Percentiles rank a stretch among this genome's conserved stretches.
Conservation (phyloP, 2,797 vertebrate genomes). For the Danio tinwini region DNA sequence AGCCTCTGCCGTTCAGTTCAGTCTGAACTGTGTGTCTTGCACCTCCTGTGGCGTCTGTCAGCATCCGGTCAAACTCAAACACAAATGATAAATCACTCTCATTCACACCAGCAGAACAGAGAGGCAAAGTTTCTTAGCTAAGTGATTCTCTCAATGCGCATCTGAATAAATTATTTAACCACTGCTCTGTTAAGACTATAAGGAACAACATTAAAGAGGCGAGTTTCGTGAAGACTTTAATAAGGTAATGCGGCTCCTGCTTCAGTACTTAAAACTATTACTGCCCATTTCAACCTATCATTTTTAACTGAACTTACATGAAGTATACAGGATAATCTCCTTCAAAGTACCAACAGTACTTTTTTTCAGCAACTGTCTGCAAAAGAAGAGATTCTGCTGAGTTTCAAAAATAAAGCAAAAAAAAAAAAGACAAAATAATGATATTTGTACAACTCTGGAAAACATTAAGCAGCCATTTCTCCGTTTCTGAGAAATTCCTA, state of each 20-base stretch:
- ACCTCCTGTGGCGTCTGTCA: slow-evolving; percentile 45
- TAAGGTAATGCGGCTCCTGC: background rate
- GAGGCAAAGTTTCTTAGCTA: background rate
- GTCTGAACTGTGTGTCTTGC: slow-evolving; percentile 28
- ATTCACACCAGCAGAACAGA: slow-evolving; percentile 30
- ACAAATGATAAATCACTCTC: slow-evolving; percentile 47
- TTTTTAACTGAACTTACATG: slow-evolving; percentile 36
- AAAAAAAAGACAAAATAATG: too few relatives aligned
- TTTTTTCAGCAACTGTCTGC: slow-evolving; percentile 53
- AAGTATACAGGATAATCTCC: slow-evolving; percentile 54
- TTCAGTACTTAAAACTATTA: background rate
- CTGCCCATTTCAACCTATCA: background rate
- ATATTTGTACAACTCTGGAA: too few relatives aligned
- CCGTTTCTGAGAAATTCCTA: too few relatives aligned
- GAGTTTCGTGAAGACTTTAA: background rate
- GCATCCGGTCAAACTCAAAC: background rate
- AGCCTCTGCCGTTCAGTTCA: too few relatives aligned
- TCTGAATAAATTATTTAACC: slow-evolving; percentile 17
- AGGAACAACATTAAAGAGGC: background rate
- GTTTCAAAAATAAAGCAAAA: background rate
- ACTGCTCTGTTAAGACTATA: background rate
- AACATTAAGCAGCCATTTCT: too few relatives aligned
- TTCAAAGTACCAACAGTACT: slow-evolving; percentile 59
- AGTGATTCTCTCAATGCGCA: background rate
- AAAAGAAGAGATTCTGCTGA: background rate